Evolutionary conservation across 2,888 invertebrate species (phyloP).

Genomic region (Drosophila paucipuncta): DNA sequence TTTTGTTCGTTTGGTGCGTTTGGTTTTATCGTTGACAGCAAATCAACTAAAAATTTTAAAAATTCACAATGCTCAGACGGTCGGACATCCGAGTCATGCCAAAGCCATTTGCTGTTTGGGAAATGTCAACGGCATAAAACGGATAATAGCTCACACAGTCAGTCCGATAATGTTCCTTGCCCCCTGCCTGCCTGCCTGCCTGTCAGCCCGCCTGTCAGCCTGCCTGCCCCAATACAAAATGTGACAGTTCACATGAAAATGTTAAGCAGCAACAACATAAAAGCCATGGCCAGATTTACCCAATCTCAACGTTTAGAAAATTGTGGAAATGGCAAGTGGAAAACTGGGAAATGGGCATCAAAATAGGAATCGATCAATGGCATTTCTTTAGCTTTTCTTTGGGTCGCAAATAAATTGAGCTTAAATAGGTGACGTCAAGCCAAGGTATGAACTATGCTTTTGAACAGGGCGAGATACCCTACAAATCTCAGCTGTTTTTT

Average conservation of each 20-base stretch:
- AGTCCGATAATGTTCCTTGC: background rate
- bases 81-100: slow-evolving; percentile 40
- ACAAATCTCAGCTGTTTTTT: background rate
- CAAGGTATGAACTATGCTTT: slow-evolving; percentile 32
- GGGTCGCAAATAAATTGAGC: slow-evolving; percentile 76
- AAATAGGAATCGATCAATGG: slow-evolving; percentile 69
- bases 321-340: slow-evolving; percentile 15
- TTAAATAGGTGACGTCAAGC: slow-evolving; percentile 75
- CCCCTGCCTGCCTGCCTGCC: background rate
- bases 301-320: slow-evolving; percentile 59
- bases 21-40: slow-evolving; percentile 31
- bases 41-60: slow-evolving; percentile 54
- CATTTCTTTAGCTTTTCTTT: slow-evolving; percentile 60
- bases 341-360: slow-evolving; percentile 16
- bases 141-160: slow-evolving; percentile 62
- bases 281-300: slow-evolving; percentile 66
- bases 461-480: slow-evolving; percentile 7
- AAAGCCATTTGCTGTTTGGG: slow-evolving; percentile 67
- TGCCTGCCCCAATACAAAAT: slow-evolving; percentile 44
- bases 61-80: slow-evolving; percentile 28
- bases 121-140: slow-evolving; percentile 74
- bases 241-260: slow-evolving; percentile 75
- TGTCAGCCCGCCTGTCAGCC: background rate
- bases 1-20: slow-evolving; percentile 24
- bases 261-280: slow-evolving; percentile 56